Evolutionary conservation across 2,797 vertebrate species (phyloP).

Genomic region (Morus bassanus): DNA sequence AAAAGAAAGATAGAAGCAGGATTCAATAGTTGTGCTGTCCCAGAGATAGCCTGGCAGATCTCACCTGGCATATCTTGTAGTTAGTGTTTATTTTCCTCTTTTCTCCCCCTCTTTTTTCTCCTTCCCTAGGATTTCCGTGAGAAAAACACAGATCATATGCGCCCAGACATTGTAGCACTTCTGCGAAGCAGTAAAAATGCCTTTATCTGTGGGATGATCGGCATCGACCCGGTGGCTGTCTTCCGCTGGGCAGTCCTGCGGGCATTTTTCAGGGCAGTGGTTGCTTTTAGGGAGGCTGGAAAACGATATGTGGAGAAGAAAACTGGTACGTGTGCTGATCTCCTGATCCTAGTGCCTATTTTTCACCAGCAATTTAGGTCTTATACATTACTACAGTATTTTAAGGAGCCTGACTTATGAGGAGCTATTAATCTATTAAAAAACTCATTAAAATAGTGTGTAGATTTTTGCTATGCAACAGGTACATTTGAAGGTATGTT

Average conservation of each 20-base stretch:
- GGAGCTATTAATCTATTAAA: not conserved
- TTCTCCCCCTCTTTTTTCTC: not conserved
- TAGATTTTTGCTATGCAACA: not conserved
- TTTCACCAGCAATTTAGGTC: not conserved
- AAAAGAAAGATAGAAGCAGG: not conserved
- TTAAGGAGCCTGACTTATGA: not conserved
- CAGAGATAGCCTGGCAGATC: not conserved
- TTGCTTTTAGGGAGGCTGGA: conserved; percentile 90
- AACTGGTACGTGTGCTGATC: conserved; percentile 78
- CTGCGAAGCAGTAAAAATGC: conserved; percentile 94
- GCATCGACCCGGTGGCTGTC: conserved; percentile 91
- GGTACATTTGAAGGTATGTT: not conserved
- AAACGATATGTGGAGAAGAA: conserved; percentile 85
- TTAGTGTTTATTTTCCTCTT: not conserved
- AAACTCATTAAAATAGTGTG: not conserved
- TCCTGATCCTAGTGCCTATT: not conserved
- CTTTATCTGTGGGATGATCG: conserved; percentile 94
- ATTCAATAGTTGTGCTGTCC: not conserved
- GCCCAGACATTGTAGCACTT: conserved; percentile 94
- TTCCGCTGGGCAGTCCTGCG: conserved; percentile 97
- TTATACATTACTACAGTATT: not conserved
- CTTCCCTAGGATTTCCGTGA: conserved; percentile 91
- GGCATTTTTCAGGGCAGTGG: conserved; percentile 90
- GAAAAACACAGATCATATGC: conserved; percentile 99
- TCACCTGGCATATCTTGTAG: fast-evolving